phyloP scores from a whole-genome alignment of 2,113 vertebrate genomes.

The Epinephelus fuscoguttatus region DNA sequence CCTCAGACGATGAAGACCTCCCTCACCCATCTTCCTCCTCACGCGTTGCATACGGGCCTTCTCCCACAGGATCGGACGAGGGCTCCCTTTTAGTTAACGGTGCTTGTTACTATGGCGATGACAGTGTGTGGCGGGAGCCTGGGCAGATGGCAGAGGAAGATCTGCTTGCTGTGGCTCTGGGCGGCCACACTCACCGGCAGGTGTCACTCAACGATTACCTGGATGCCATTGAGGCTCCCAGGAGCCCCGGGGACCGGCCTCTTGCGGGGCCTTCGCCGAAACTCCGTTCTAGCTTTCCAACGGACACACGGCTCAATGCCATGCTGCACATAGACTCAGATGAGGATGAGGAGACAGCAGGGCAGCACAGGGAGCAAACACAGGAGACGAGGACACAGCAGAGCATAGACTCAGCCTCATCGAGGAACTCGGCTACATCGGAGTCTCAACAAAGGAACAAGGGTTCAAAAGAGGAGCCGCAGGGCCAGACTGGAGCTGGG shows the following conservation, averaged over 20 bases:
- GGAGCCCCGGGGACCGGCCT: constrained; percentile 82
- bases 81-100: constrained; percentile 74
- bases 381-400: constrained; percentile 31
- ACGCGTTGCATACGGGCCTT: constrained; percentile 58
- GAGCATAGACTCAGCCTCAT: constrained; percentile 4
- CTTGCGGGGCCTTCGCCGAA: constrained; percentile 88
- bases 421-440: not conserved
- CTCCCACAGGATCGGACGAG: constrained; percentile 80
- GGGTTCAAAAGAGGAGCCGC: constrained; percentile 3
- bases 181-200: constrained; percentile 85
- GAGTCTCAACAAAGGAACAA: constrained; percentile 24
- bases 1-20: constrained; percentile 95
- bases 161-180: constrained; percentile 17
- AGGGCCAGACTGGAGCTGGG: constrained; percentile 53
- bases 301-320: constrained; percentile 93
- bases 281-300: constrained; percentile 96
- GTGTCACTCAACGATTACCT: constrained; percentile 95
- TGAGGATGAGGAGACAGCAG: constrained; percentile 89
- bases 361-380: constrained; percentile 51
- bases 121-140: constrained; percentile 64
- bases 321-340: constrained; percentile 99
- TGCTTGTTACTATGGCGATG: constrained; percentile 58
- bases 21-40: constrained; percentile 73
- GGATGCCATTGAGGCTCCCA: constrained; percentile 88
- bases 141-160: constrained; percentile 36